These are phyloP conservation scores for Oncorhynchus tshawytscha DNA, from an alignment of 2,113 vertebrate species.

Conservation along the genomic window DNA sequence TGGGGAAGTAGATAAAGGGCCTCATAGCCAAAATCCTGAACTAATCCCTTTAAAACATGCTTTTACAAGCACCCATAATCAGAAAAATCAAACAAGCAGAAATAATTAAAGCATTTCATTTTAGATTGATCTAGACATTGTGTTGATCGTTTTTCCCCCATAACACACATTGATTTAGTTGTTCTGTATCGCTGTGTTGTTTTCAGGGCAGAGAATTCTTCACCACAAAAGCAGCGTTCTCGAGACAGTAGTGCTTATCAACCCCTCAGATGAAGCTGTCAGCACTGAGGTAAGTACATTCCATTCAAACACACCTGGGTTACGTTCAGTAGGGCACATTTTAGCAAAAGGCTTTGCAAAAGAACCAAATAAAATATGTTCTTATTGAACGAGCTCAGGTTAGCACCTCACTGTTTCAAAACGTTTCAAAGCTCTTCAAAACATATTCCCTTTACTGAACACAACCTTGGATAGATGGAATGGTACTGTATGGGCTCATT, in stretches of 20 bases:
- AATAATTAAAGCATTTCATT: background rate
- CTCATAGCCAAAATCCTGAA: too few species aligned
- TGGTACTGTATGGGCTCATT: too few species aligned
- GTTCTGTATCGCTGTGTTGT: constrained; percentile 35
- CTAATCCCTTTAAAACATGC: too few species aligned
- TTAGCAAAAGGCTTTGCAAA: too few species aligned
- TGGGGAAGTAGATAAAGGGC: too few species aligned
- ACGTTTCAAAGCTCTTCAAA: background rate
- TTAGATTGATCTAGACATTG: background rate
- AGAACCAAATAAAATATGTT: too few species aligned
- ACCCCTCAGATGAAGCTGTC: constrained; percentile 95
- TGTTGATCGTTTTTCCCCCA: background rate
- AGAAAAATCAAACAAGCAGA: too few species aligned
- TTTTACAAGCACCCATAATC: too few species aligned
- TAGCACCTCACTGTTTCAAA: too few species aligned
- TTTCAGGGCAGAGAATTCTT: constrained; percentile 93
- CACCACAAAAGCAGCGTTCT: constrained; percentile 93
- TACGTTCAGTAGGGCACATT: too few species aligned
- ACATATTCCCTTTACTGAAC: background rate
- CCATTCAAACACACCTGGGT: background rate
- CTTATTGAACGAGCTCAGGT: too few species aligned
- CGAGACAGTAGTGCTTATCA: constrained; percentile 96
- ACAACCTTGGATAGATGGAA: too few species aligned
- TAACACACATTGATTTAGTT: background rate
- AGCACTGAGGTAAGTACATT: constrained; percentile 84